phyloP scores from a whole-genome alignment of 2,797 vertebrate genomes.

The Danio albolineatus region DNA sequence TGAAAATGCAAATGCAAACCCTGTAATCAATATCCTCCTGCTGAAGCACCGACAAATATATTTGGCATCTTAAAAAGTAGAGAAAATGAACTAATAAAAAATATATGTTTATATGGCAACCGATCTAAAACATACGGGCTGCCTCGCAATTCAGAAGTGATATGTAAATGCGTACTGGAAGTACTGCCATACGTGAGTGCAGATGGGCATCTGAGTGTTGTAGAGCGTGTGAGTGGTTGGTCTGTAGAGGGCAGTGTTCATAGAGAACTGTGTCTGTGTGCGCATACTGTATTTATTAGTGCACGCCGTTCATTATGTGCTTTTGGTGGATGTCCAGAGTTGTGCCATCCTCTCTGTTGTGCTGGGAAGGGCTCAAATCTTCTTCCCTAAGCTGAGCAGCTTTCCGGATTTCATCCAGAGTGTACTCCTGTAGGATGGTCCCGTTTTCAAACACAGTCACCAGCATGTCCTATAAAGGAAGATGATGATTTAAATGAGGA shows the following conservation, averaged over 20 bases:
- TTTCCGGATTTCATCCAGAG: constrained; percentile 82
- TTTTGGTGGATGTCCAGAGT: constrained; percentile 68
- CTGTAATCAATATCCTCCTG: neutral
- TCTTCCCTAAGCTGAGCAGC: constrained; percentile 76
- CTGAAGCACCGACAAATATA: constrained; percentile 44
- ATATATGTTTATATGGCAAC: neutral
- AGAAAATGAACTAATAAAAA: neutral
- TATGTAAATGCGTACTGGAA: neutral
- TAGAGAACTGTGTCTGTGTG: neutral
- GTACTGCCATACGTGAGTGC: neutral
- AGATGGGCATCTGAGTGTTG: constrained; percentile 7
- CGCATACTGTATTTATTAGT: constrained; percentile 61
- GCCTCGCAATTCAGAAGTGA: neutral
- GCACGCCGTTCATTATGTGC: constrained; percentile 75
- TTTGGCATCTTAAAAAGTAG: constrained; percentile 40
- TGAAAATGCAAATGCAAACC: neutral
- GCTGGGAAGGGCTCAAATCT: constrained; percentile 58
- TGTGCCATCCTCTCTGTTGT: constrained; percentile 70
- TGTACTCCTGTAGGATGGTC: constrained; percentile 75
- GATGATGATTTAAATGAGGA: neutral
- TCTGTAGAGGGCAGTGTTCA: constrained; percentile 38
- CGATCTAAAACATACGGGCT: neutral
- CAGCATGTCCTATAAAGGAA: constrained; percentile 74
- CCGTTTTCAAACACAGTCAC: constrained; percentile 82
- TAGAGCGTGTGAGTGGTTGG: constrained; percentile 37